These are phyloP conservation scores for Netelia virgata DNA, from an alignment of 2,888 invertebrate species.

Conservation along the genomic window DNA sequence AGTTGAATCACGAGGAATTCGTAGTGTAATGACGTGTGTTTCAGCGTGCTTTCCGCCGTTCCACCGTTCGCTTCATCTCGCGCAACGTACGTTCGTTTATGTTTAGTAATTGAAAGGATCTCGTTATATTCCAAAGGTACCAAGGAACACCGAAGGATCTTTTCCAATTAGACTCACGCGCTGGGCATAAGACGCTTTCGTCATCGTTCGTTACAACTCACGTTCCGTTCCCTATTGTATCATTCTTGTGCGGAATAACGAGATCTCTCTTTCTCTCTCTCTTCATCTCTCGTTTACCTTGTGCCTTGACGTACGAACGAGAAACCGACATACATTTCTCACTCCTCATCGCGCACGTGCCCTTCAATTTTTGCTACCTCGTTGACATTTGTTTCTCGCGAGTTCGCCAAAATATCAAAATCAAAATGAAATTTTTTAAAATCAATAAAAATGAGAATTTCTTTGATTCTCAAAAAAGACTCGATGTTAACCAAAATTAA, in stretches of 20 bases:
- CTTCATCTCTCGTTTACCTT: background rate
- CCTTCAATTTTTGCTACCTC: slow-evolving; percentile 1
- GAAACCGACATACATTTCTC: background rate
- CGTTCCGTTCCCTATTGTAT: slow-evolving; percentile 50
- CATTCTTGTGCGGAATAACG: slow-evolving; percentile 40
- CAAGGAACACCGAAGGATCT: slow-evolving; percentile 35
- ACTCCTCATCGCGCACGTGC: background rate
- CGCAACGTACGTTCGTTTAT: slow-evolving; percentile 6
- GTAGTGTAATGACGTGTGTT: slow-evolving; percentile 1
- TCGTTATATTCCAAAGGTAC: slow-evolving; percentile 40
- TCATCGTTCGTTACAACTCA: slow-evolving; percentile 54
- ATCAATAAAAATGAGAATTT: too few relatives aligned
- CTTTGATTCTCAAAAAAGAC: too few relatives aligned
- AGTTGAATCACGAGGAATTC: slow-evolving; percentile 3
- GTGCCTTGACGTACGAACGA: background rate
- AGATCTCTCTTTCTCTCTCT: slow-evolving; percentile 23
- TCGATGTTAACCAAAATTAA: too few relatives aligned
- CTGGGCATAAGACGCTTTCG: slow-evolving; percentile 12
- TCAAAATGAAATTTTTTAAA: background rate
- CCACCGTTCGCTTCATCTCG: background rate
- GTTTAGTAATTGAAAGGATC: slow-evolving; percentile 41
- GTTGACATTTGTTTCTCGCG: background rate
- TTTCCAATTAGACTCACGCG: slow-evolving; percentile 35
- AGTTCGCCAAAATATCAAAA: background rate
- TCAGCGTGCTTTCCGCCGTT: background rate